Percentiles rank a stretch among this genome's conserved stretches.
Conservation (phyloP, 2,797 vertebrate genomes). For the Podarcis lilfordi region DNA sequence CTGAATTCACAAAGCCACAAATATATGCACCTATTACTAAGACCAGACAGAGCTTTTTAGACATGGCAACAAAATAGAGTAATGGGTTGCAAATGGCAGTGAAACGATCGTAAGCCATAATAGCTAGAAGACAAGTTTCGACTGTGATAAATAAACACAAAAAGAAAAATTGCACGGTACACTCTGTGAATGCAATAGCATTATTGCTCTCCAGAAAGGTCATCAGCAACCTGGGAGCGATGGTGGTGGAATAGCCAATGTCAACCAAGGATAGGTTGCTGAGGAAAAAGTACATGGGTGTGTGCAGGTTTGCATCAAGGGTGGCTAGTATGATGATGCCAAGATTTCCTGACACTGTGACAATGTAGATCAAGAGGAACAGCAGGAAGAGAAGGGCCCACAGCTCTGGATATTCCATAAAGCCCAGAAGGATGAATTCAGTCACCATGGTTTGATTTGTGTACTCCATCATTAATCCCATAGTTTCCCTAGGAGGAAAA, state of each 20-base stretch:
- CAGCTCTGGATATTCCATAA: slow-evolving; percentile 28
- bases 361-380: slow-evolving; percentile 48
- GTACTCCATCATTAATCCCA: background rate
- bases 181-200: slow-evolving; percentile 53
- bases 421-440: slow-evolving; percentile 56
- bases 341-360: slow-evolving; percentile 51
- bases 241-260: slow-evolving; percentile 42
- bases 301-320: slow-evolving; percentile 47
- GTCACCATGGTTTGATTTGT: slow-evolving; percentile 30
- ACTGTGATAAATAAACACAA: slow-evolving; percentile 49
- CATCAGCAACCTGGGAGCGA: slow-evolving; percentile 48
- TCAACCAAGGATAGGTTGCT: slow-evolving; percentile 53
- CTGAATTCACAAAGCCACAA: slow-evolving; percentile 34
- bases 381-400: slow-evolving; percentile 38
- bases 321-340: slow-evolving; percentile 46
- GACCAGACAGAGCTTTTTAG: slow-evolving; percentile 20
- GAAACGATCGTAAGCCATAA: slow-evolving; percentile 59
- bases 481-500: no score
- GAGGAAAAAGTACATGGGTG: slow-evolving; percentile 62
- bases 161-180: slow-evolving; percentile 54
- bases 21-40: slow-evolving; percentile 14
- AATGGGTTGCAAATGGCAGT: slow-evolving; percentile 48
- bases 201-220: slow-evolving; percentile 44
- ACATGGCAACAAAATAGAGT: slow-evolving; percentile 18
- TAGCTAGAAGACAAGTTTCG: slow-evolving; percentile 49